Base-by-base conservation (phyloP, 2,797 vertebrate genomes). In the Thripadectes ignobilis region DNA sequence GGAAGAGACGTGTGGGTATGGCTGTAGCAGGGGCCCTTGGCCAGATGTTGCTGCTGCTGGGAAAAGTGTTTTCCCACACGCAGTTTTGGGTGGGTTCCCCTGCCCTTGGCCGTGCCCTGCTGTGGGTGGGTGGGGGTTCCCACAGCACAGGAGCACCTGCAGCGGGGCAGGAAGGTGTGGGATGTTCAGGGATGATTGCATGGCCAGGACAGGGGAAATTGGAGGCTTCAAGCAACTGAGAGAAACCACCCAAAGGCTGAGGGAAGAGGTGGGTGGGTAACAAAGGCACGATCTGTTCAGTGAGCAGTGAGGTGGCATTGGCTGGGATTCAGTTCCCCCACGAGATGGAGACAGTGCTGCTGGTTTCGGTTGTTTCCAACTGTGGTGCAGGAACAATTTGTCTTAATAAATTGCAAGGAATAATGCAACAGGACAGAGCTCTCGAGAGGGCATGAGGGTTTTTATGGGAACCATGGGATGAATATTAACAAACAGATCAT, bases 301-400 rank as follows among this genome's bases (percentile, higher is more conserved):
- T 0, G 3, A 48, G 58, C 32, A 55, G 62, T 5, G 76, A 26
- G 72, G 19, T 2, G 1, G 34, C 6, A 6, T 7, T 88, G 89
- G 87, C 80, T 32, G 66, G 92, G 68, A 29, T 80, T 90, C 93
- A 43, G 58, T 51, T 88, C 76, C 89, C 74, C 85, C 87, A 74
- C 15, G 73, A 84, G 92, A 87, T 89, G 88, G 92, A 89, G 85
- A 81, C 88, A 84, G 66, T 1, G 13, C 92, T 86, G 92, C 93
- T 95, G 80, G n/a, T 39, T 91, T 87, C 38, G 3, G 43, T 80
- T 66, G 18, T 52, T 63, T 54, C 89, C 77, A 78, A 5, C 61
- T 32, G 65, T 46, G 77, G 77, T 13, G 17, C 14, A 43, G 77
- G 61, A 87, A 74, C 62, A 27, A 65, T 88, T 93, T 94, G 34